Percentiles rank a stretch among this genome's conserved stretches.
Evolutionary conservation across 2,888 invertebrate genomes (phyloP).

Genomic region (Tiliacea aurago): DNA sequence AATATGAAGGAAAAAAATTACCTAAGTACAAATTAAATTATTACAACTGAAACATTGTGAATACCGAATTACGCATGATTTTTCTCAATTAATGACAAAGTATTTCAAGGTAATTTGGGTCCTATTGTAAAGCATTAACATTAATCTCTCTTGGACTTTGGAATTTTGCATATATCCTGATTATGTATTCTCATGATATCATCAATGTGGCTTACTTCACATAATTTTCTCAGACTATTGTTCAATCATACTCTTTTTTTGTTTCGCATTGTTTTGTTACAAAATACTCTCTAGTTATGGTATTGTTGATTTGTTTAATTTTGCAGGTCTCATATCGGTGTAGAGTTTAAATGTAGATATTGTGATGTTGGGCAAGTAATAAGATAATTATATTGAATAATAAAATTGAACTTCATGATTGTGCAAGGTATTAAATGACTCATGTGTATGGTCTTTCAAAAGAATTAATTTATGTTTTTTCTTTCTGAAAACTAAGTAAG

Average conservation of each 20-base stretch:
- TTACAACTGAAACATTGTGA: neutral
- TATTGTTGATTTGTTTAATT: constrained; percentile 2
- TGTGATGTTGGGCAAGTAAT: constrained; percentile 10
- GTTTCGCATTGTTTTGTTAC: constrained; percentile 15
- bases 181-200: constrained; percentile 23
- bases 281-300: neutral
- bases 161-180: constrained; percentile 26
- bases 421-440: neutral
- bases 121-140: constrained; percentile 9
- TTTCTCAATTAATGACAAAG: constrained; percentile 29
- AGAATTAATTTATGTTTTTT: neutral
- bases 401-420: constrained; percentile 11
- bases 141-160: constrained; percentile 32
- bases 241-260: constrained; percentile 6
- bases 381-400: neutral
- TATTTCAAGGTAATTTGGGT: constrained; percentile 1
- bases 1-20: neutral
- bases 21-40: neutral
- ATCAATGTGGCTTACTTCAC: constrained; percentile 10
- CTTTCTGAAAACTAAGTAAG: neutral
- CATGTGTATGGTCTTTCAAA: neutral
- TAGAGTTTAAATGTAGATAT: constrained; percentile 10
- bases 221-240: constrained; percentile 2
- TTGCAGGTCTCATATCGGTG: neutral
- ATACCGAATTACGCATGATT: constrained; percentile 1